Conservation (phyloP, 2,113 vertebrate genomes). For the Sceloporus tristichus region DNA sequence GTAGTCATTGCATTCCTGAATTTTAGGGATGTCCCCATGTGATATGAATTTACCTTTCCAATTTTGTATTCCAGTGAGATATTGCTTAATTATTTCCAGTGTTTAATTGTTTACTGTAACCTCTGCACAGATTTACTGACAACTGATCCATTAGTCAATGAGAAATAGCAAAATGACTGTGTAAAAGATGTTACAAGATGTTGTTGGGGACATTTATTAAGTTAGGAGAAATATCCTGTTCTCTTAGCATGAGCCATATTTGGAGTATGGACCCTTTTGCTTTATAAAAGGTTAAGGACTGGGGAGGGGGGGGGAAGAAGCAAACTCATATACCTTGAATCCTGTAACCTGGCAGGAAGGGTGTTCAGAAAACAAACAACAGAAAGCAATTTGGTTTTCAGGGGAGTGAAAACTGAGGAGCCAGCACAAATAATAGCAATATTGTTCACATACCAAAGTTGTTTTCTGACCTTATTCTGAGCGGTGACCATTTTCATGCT, state of each 20-base stretch:
- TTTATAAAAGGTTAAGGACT: conserved; percentile 46
- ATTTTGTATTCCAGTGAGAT: neutral
- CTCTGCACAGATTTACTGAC: neutral
- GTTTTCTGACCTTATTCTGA: conserved; percentile 51
- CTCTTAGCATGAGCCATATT: conserved; percentile 37
- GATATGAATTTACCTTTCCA: neutral
- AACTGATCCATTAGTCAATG: neutral
- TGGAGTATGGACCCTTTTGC: conserved; percentile 27
- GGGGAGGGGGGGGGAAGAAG: neutral
- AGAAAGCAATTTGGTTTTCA: conserved; percentile 51
- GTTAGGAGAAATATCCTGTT: neutral
- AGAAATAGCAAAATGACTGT: neutral
- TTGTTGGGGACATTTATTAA: neutral
- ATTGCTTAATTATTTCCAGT: no score
- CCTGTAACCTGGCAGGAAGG: conserved; percentile 22
- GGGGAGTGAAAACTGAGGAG: conserved; percentile 38
- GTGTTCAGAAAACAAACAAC: neutral
- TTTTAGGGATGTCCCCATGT: neutral
- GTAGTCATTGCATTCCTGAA: neutral
- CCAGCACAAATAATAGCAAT: conserved; percentile 42
- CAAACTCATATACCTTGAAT: neutral
- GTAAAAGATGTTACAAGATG: neutral
- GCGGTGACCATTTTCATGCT: conserved; percentile 28
- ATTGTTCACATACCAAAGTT: conserved; percentile 34
- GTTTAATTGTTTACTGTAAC: no score